Evolutionary conservation across 2,113 vertebrate species (phyloP).

Genomic region (Lethenteron camtschaticum): DNA sequence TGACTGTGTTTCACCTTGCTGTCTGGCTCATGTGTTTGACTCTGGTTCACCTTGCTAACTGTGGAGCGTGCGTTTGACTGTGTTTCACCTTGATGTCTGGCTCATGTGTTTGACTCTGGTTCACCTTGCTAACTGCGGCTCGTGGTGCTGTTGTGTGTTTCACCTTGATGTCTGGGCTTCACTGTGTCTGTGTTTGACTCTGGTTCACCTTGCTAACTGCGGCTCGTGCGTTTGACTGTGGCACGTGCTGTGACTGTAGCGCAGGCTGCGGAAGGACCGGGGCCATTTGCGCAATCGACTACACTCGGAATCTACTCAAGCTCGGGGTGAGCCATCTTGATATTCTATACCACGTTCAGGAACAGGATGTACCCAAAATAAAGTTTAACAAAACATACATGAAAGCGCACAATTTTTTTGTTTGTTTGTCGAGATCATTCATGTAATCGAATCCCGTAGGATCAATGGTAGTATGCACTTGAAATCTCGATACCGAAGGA

Average conservation of each 20-base stretch:
- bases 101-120: constrained; percentile 8
- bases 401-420: no score
- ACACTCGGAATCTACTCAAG: constrained; percentile 97
- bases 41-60: neutral
- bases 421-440: no score
- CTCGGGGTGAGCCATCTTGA: constrained; percentile 43
- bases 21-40: neutral
- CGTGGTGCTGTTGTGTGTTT: neutral
- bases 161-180: neutral
- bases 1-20: neutral
- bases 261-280: constrained; percentile 95
- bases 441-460: no score
- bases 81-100: neutral
- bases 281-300: constrained; percentile 96
- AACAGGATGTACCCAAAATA: no score
- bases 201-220: no score
- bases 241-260: constrained; percentile 26
- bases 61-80: neutral
- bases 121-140: constrained; percentile 2
- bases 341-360: no score
- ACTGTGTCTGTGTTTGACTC: neutral
- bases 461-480: no score
- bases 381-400: no score
- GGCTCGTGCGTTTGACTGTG: neutral
- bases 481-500: no score